Evolutionary conservation across 2,888 invertebrate species (phyloP), one percentile per base, ranked within the genome.

Genomic region (Neria commutata): DNA sequence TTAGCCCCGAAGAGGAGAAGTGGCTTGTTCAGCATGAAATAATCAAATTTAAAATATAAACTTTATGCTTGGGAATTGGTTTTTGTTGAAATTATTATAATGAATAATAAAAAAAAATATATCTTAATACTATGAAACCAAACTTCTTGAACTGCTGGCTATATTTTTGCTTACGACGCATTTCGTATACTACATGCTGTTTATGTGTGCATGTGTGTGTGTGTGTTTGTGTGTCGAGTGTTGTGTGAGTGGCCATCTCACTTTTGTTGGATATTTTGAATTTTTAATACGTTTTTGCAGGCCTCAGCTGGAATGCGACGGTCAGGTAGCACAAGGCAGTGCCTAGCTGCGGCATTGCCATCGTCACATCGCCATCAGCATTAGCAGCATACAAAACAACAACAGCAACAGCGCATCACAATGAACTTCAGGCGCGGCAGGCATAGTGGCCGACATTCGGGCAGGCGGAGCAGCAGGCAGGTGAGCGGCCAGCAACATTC

Each of bases 211-310:
- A 14, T 25, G 25, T 3, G 26, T 48, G 26, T 25, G 25, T 25
- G 47, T 29, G 29, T 49, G 29, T 17, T 5, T 14, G 33, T 49
- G 5, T 42, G 53, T 42, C n/a, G 16, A 10, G 21, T 42, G 42
- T 54, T 65, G 58, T 67, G 56, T 67, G 62, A 61, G 63, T 63
- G 62, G 63, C 63, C 64, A 62, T 63, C 65, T 56, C 58, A 63
- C 63, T 72, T 72, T 68, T 71, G 72, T 61, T 53, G 62, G 58
- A 34, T 26, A 46, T 58, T 52, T 59, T 57, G 57, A 50, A 61
- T 63, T 50, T 63, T 59, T 59, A 63, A 63, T 61, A n/a, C 51
- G 54, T 54, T 52, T 61, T 57, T 14, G 54, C 52, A 58, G 54
- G 33, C 52, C 49, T 26, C 37, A 26, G 17, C 48, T 25, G 33